Percentiles rank a stretch among this genome's conserved stretches.
phyloP scores from a whole-genome alignment of 2,797 vertebrate genomes.

The Acrossocheilus fasciatus region DNA sequence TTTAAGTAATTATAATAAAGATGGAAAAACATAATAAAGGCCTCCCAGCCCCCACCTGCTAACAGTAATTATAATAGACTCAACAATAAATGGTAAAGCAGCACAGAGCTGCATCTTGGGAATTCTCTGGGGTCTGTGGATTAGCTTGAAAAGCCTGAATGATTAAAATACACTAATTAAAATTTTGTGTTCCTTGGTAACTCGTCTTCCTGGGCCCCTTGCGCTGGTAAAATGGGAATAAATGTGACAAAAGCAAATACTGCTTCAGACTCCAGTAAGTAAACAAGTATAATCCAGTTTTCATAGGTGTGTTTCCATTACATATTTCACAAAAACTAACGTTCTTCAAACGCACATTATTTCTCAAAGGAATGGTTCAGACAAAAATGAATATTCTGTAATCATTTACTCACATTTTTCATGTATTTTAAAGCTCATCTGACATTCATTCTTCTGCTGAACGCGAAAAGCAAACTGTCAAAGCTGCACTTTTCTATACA shows the following conservation, averaged over 20 bases:
- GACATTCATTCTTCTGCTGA: neutral
- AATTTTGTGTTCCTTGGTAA: conserved; percentile 99
- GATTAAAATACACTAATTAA: conserved; percentile 99
- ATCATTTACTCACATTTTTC: neutral
- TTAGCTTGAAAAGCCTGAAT: conserved; percentile 99
- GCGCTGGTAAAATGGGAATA: conserved; percentile 99
- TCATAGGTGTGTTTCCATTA: conserved; percentile 55
- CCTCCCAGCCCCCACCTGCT: conserved; percentile 99
- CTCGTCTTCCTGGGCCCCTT: conserved; percentile 99
- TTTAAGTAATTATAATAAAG: conserved; percentile 99
- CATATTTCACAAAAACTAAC: conserved; percentile 37
- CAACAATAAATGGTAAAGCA: conserved; percentile 99
- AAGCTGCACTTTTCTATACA: conserved; percentile 3
- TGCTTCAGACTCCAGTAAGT: conserved; percentile 99
- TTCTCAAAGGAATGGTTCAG: conserved; percentile 6
- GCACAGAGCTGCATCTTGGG: conserved; percentile 99
- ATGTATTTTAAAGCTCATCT: neutral
- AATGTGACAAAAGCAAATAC: conserved; percentile 99
- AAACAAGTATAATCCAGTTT: conserved; percentile 88
- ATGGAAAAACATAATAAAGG: conserved; percentile 99
- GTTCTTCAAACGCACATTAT: conserved; percentile 23
- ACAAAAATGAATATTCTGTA: neutral
- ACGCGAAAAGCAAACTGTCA: neutral
- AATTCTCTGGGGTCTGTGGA: conserved; percentile 99
- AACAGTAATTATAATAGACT: conserved; percentile 99